Conservation (phyloP, 2,797 vertebrate species). For the Dermochelys coriacea region DNA sequence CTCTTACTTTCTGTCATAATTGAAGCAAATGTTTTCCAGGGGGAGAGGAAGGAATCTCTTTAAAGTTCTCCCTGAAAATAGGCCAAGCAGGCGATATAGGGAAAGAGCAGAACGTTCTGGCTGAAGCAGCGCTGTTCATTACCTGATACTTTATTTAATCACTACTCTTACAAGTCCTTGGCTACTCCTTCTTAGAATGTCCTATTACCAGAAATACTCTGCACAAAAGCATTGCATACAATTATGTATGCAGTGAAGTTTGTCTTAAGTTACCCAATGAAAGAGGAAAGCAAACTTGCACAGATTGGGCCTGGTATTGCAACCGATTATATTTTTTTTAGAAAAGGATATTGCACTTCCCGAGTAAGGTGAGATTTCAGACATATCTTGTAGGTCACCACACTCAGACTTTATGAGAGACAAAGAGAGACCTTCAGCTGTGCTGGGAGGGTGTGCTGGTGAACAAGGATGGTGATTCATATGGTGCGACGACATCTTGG, state of each 20-base stretch:
- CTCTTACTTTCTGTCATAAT: background rate
- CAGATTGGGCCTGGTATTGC: background rate
- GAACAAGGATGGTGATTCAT: slow-evolving; percentile 96
- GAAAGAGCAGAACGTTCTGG: background rate
- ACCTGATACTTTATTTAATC: background rate
- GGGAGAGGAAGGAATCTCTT: background rate
- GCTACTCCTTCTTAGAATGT: fast-evolving
- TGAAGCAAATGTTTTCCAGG: background rate
- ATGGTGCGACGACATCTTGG: slow-evolving; percentile 97
- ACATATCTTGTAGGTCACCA: slow-evolving; percentile 97
- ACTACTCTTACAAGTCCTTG: fast-evolving
- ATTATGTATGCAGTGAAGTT: fast-evolving
- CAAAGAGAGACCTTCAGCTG: slow-evolving; percentile 93
- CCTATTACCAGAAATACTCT: background rate
- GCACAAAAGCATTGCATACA: background rate
- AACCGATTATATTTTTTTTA: background rate
- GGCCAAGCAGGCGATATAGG: background rate
- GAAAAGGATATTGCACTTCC: slow-evolving; percentile 99
- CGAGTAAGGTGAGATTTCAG: slow-evolving; percentile 97
- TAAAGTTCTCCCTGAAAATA: background rate
- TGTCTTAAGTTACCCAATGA: background rate
- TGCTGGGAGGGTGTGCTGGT: slow-evolving; percentile 92
- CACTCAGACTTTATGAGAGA: slow-evolving; percentile 98
- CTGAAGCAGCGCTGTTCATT: background rate
- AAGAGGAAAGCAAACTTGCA: background rate